These are phyloP conservation scores for Psylliodes chrysocephalus DNA, from an alignment of 2,888 invertebrate species.

Conservation along the genomic window DNA sequence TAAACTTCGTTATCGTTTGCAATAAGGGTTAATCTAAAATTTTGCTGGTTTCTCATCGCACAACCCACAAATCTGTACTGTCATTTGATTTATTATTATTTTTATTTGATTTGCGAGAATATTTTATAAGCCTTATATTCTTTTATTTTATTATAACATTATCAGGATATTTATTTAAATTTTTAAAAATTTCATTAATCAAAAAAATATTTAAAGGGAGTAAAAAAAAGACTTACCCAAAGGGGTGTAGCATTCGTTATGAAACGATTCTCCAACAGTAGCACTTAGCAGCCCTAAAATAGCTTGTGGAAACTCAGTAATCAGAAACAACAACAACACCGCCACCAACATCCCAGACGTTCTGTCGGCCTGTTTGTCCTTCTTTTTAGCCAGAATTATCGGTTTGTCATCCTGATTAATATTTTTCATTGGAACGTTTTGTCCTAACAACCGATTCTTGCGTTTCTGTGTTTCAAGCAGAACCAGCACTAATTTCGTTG, in stretches of 20 bases:
- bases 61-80: no score
- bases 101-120: no score
- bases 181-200: no score
- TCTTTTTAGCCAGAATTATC: conserved; percentile 61
- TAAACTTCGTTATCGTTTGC: no score
- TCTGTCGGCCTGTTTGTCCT: conserved; percentile 78
- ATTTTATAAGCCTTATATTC: no score
- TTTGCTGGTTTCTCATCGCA: no score
- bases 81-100: no score
- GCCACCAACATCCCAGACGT: conserved; percentile 92
- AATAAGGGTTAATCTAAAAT: no score
- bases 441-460: conserved; percentile 72
- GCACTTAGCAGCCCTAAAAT: conserved; percentile 83
- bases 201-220: no score
- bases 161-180: no score
- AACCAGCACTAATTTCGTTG: conserved; percentile 81
- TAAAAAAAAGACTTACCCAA: conserved; percentile 79
- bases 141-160: no score
- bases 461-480: conserved; percentile 81
- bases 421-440: conserved; percentile 60
- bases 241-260: conserved; percentile 81
- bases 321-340: conserved; percentile 85
- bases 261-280: conserved; percentile 79
- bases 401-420: conserved; percentile 55
- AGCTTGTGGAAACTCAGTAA: conserved; percentile 92